Conservation (phyloP, 1,140 invertebrate species). For the Anastrepha ludens region DNA sequence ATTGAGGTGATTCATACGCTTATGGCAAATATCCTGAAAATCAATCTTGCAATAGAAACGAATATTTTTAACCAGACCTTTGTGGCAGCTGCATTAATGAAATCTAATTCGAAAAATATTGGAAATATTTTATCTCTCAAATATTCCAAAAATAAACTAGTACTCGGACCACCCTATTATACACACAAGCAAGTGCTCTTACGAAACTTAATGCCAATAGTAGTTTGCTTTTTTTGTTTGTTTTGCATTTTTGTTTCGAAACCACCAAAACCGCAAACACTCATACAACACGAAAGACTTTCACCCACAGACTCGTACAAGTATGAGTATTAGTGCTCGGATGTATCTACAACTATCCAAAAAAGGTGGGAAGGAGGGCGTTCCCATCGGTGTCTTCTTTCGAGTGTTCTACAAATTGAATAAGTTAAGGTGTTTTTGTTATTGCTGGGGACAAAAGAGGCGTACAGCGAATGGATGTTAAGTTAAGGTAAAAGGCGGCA, state of each 20-base stretch:
- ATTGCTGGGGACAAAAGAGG: neutral
- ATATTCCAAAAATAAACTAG: too few species aligned
- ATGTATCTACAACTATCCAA: neutral
- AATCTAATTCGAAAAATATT: too few species aligned
- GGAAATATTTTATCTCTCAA: too few species aligned
- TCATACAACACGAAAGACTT: neutral
- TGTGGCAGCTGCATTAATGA: too few species aligned
- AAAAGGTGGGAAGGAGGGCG: neutral
- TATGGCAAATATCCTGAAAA: too few species aligned
- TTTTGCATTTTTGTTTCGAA: neutral
- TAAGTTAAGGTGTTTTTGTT: neutral
- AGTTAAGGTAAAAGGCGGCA: neutral
- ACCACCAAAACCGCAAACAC: constrained; percentile 10
- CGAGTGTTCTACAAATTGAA: constrained; percentile 29
- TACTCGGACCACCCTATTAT: too few species aligned
- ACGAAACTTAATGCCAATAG: too few species aligned
- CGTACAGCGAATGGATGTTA: neutral
- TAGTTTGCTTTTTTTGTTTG: neutral
- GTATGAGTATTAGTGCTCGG: neutral
- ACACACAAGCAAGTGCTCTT: too few species aligned
- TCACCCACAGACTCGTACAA: neutral
- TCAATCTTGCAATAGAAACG: too few species aligned
- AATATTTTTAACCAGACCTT: too few species aligned
- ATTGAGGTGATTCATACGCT: too few species aligned
- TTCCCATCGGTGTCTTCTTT: neutral